These are phyloP conservation scores for Dryas iulia DNA, from an alignment of 1,140 invertebrate genomes.

Conservation along the genomic window DNA sequence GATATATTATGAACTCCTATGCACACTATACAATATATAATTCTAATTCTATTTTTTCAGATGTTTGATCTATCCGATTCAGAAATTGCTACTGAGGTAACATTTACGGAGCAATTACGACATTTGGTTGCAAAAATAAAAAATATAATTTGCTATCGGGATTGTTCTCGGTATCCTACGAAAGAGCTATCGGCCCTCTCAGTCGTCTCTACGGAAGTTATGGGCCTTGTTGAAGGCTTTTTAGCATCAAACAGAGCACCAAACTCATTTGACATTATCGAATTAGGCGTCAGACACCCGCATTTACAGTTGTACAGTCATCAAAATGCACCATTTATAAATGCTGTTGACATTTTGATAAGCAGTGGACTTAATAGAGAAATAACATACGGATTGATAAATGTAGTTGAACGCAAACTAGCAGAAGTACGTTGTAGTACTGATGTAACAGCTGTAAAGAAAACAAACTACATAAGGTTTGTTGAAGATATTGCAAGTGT, in stretches of 20 bases:
- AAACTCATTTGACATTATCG: conserved; percentile 72
- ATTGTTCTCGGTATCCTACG: conserved; percentile 62
- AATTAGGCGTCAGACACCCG: conserved; percentile 64
- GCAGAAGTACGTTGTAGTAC: conserved; percentile 67
- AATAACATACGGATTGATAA: conserved; percentile 75
- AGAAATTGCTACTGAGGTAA: conserved; percentile 76
- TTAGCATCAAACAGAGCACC: conserved; percentile 70
- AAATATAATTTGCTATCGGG: conserved; percentile 68
- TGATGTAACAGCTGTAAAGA: conserved; percentile 68
- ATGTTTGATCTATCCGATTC: conserved; percentile 76
- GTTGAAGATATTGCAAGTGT: conserved; percentile 76
- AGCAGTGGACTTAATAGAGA: conserved; percentile 76
- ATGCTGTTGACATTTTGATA: conserved; percentile 71
- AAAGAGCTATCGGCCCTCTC: conserved; percentile 72
- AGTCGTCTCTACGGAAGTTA: conserved; percentile 72
- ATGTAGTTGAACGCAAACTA: conserved; percentile 74
- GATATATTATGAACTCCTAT: too few species aligned
- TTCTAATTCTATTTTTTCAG: conserved; percentile 52
- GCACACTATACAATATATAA: too few species aligned
- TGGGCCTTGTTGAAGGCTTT: conserved; percentile 74
- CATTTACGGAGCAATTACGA: conserved; percentile 71
- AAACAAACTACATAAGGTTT: conserved; percentile 74
- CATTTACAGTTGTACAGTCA: conserved; percentile 75
- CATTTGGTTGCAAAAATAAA: conserved; percentile 73
- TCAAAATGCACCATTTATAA: conserved; percentile 74